Conservation (phyloP, 2,888 invertebrate genomes). For the Helleia helle region DNA sequence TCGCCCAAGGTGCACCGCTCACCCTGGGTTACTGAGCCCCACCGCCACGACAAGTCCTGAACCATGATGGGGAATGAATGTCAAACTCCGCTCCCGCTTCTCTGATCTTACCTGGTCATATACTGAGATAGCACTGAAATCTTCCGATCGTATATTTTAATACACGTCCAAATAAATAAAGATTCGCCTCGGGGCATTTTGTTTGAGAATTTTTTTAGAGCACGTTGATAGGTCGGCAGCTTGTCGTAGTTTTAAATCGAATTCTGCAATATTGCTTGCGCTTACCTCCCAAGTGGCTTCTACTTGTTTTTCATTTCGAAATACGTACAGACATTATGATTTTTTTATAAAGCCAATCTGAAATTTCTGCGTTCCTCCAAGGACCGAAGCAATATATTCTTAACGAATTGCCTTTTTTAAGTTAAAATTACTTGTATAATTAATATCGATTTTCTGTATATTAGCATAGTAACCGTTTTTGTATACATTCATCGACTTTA, state of each 20-base stretch:
- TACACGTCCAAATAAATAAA: not conserved
- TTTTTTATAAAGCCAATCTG: constrained; percentile 40
- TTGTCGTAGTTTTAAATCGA: constrained; percentile 57
- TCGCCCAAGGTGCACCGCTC: no score
- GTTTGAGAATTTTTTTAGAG: constrained; percentile 20
- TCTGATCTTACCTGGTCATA: not conserved
- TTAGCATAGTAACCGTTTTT: not conserved
- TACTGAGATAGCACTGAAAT: no score
- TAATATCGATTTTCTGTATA: not conserved
- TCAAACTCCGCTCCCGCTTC: not conserved
- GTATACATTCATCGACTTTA: no score
- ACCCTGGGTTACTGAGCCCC: no score
- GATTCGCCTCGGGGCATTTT: constrained; percentile 10
- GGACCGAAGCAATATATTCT: constrained; percentile 10
- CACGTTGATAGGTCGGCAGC: constrained; percentile 28
- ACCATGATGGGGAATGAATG: no score
- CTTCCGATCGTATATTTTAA: no score
- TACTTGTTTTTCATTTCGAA: constrained; percentile 50
- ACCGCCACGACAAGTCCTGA: no score
- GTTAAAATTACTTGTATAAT: constrained; percentile 1
- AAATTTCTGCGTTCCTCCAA: constrained; percentile 30
- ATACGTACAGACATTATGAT: constrained; percentile 25
- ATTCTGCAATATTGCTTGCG: constrained; percentile 47
- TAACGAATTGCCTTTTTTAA: not conserved
- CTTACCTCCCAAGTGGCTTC: constrained; percentile 40